phyloP scores from a whole-genome alignment of 1,140 invertebrate species.

The Coenobita brevimanus region DNA sequence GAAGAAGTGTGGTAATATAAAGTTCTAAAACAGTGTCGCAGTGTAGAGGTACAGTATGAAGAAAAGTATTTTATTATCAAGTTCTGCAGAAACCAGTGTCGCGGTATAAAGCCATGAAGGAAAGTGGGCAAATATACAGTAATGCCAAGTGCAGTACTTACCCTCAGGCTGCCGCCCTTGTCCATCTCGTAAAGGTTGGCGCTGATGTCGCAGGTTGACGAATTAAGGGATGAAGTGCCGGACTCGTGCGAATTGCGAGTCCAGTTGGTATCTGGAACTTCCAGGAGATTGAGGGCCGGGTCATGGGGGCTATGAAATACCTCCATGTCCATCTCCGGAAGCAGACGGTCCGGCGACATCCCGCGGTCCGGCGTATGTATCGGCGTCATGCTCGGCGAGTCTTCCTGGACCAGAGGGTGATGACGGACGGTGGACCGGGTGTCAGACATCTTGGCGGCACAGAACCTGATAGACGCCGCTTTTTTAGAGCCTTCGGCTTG shows the following conservation, averaged over 20 bases:
- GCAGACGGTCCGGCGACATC: constrained; percentile 53
- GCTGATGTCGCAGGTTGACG: constrained; percentile 31
- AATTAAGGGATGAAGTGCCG: constrained; percentile 45
- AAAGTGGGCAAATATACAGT: not conserved
- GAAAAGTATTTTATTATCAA: no score
- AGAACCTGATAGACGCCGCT: not conserved
- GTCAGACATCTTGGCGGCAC: constrained; percentile 25
- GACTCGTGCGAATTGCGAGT: constrained; percentile 14
- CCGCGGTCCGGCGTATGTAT: constrained; percentile 27
- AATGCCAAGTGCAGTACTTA: not conserved
- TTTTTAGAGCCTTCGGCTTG: not conserved
- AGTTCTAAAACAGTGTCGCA: no score
- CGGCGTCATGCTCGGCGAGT: constrained; percentile 34
- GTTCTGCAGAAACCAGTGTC: no score
- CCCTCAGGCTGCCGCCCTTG: not conserved
- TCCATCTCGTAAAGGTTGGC: constrained; percentile 41
- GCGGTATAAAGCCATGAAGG: no score
- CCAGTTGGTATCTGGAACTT: constrained; percentile 67
- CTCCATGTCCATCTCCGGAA: constrained; percentile 41
- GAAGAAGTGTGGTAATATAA: no score
- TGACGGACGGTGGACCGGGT: constrained; percentile 52
- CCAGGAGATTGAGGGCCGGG: constrained; percentile 61
- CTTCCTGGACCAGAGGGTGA: constrained; percentile 61
- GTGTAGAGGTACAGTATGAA: no score
- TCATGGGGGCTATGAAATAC: constrained; percentile 51